Evolutionary conservation across 2,113 vertebrate species (phyloP).

Genomic region (Clarias magur): DNA sequence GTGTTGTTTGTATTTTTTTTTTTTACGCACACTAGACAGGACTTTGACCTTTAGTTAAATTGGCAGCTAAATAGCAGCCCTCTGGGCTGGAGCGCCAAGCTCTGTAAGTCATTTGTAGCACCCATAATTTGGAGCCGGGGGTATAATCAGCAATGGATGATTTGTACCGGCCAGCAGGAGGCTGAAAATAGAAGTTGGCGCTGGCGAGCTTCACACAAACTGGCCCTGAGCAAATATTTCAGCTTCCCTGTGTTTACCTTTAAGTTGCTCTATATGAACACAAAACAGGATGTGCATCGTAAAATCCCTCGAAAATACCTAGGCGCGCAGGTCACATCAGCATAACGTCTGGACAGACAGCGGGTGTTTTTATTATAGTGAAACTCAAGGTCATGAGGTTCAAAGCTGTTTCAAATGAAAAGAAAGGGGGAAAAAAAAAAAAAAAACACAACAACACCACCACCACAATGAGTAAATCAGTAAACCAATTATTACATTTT

Average conservation of each 20-base stretch:
- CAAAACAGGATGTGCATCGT: slow-evolving; percentile 71
- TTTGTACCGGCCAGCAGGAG: slow-evolving; percentile 76
- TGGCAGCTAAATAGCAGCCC: slow-evolving; percentile 79
- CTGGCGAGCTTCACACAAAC: slow-evolving; percentile 76
- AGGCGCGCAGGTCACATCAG: slow-evolving; percentile 31
- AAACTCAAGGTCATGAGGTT: background rate
- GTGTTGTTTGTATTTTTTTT: slow-evolving; percentile 59
- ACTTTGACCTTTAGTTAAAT: slow-evolving; percentile 80
- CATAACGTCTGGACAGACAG: background rate
- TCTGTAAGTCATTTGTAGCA: slow-evolving; percentile 81
- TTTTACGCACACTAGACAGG: slow-evolving; percentile 70
- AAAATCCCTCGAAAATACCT: slow-evolving; percentile 69
- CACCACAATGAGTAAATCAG: background rate
- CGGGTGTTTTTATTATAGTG: background rate
- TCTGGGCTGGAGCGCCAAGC: slow-evolving; percentile 72
- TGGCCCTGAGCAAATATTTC: slow-evolving; percentile 77
- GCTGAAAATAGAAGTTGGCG: slow-evolving; percentile 77
- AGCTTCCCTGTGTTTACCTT: slow-evolving; percentile 78
- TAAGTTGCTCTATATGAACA: slow-evolving; percentile 70
- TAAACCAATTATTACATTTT: background rate
- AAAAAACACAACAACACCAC: too few relatives aligned
- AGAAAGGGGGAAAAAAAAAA: too few relatives aligned
- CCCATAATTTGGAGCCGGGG: slow-evolving; percentile 80
- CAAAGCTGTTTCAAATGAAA: background rate
- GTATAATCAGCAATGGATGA: slow-evolving; percentile 82